These are phyloP conservation scores for Oreochromis tanganicae DNA, from an alignment of 2,113 vertebrate genomes.

Conservation along the genomic window DNA sequence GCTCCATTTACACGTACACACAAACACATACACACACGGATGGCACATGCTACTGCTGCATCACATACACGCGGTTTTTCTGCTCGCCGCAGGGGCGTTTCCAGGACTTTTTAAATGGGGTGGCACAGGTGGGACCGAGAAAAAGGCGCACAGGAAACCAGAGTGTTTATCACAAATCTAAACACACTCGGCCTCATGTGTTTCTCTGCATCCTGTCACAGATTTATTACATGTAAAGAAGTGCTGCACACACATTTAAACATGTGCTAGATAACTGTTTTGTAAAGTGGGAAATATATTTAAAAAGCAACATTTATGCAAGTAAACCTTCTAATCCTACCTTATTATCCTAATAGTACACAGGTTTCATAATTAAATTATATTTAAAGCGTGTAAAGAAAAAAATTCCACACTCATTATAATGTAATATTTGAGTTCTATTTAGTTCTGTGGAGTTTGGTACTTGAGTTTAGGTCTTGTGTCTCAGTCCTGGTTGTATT, in stretches of 20 bases:
- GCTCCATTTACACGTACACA: not conserved
- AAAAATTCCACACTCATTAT: not conserved
- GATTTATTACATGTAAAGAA: not conserved
- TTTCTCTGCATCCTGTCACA: not conserved
- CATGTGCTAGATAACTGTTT: not conserved
- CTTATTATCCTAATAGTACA: not conserved
- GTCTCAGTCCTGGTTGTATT: not conserved
- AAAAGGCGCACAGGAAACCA: not conserved
- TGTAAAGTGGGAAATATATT: not conserved
- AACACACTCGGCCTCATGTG: not conserved
- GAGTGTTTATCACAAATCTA: not conserved
- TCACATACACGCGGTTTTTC: not conserved
- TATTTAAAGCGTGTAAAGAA: not conserved
- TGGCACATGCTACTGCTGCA: not conserved
- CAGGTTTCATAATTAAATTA: not conserved
- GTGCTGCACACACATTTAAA: not conserved
- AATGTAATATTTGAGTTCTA: not conserved
- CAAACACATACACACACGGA: not conserved
- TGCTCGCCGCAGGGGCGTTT: not conserved
- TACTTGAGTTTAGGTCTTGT: not conserved
- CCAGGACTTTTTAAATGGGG: not conserved
- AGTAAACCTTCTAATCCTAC: not conserved
- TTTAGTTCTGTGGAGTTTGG: not conserved
- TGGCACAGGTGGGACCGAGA: not conserved
- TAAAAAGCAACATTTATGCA: not conserved